phyloP scores from a whole-genome alignment of 2,113 vertebrate genomes.

The Aix galericulata region DNA sequence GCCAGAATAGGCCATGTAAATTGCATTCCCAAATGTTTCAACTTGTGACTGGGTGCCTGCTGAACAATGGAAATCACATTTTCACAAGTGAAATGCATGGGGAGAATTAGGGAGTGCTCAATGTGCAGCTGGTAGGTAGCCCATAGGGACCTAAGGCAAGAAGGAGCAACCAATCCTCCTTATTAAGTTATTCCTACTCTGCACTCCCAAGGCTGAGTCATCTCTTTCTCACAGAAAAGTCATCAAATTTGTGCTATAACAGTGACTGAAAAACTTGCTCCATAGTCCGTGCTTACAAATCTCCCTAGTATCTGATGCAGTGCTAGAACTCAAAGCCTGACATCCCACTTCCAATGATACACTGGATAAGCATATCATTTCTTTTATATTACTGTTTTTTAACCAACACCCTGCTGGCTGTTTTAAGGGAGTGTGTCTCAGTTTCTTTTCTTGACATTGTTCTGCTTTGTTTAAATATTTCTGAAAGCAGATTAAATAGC shows the following conservation, averaged over 20 bases:
- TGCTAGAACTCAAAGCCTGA: neutral
- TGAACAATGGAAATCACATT: neutral
- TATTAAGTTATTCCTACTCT: neutral
- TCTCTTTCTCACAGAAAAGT: neutral
- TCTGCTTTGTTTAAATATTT: neutral
- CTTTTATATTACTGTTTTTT: neutral
- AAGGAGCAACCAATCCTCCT: neutral
- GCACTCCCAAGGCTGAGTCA: neutral
- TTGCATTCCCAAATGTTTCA: neutral
- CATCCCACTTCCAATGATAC: neutral
- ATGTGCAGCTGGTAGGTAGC: too few species aligned
- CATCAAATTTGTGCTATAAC: neutral
- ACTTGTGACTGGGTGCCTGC: neutral
- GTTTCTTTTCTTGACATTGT: neutral
- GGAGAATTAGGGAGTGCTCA: neutral
- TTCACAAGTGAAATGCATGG: neutral
- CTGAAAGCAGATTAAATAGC: neutral
- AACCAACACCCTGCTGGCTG: neutral
- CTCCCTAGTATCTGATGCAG: neutral
- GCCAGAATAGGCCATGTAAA: neutral
- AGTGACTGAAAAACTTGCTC: neutral
- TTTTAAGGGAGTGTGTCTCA: neutral
- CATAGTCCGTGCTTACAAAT: neutral
- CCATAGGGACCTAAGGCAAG: fast-evolving
- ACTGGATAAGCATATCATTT: neutral